Base-by-base conservation (phyloP, 2,797 vertebrate species). In the Etheostoma nigrum region DNA sequence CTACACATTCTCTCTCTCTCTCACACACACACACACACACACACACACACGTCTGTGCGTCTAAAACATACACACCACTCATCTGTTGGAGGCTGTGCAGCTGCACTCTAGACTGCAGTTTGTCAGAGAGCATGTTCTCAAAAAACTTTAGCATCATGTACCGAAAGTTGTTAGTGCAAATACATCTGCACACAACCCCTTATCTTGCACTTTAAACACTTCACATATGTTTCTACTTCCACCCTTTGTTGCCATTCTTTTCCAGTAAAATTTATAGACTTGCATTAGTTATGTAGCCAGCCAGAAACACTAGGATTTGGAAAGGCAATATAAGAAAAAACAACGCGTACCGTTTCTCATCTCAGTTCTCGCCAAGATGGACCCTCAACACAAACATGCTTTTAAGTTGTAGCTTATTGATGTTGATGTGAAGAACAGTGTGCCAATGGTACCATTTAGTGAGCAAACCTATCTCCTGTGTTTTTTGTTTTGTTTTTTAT, bases 71-170 rank as follows among this genome's bases (percentile, higher is more conserved):
- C 21, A 61, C 21, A 61, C 59, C 11, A 27, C 45, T 76, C 63
- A 33, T 74, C 63, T 78, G 63, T 21, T 49, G 42, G 65, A 76
- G n/a, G 51, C 15, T 33, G 27, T 77, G 67, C 81, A 83, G 67
- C 67, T 68, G 65, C 58, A 69, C 64, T 81, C 45, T 14, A 40
- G 36, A 11, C 36, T 40, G 10, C 36, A 70, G 62, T 60, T 19
- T 69, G 63, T 19, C 48, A 21, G 16, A 63, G n/a, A 78, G 19
- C 7, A 54, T 81, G 33, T 61, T 61, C 69, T 21, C 53, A 33
- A 11, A 52, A 78, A 74, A 80, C 55, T 57, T 67, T 4, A 52
- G 15, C 15, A 19, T 63, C 44, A 25, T 64, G 10, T 62, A 55
- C 30, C 30, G 5, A 30, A 30, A 60, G 25, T 23, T 74, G 48